Evolutionary conservation across 2,888 invertebrate genomes (phyloP), one percentile per base, ranked within the genome.

Genomic region (Macropis europaea): DNA sequence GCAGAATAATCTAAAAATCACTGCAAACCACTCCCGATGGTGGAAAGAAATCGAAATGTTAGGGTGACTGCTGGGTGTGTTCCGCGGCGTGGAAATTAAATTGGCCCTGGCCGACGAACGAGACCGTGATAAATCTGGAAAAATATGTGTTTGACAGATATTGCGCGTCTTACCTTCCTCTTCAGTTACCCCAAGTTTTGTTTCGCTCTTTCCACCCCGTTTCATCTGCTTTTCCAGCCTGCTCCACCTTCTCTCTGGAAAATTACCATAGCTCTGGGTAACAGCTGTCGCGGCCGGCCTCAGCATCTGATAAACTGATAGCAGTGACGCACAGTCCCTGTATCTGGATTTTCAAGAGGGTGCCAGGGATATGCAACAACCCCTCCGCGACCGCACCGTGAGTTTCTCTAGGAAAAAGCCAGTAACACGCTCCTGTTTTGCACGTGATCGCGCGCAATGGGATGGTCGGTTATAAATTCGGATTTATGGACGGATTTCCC

Each of bases 131-230:
- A 87, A 87, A 88, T 87, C 85, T 84, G 83, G 84, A 86, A 86
- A 88, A 87, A 88, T 87, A 85, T 87, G 88, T 83, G 86, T 88
- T 88, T 87, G 88, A 87, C 88, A 88, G 86, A 88, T 88, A 88
- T 88, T 87, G 86, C 81, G 73, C 80, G 81, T 77, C 80, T 75
- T 76, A 77, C 73, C 79, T 60, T 61, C 36, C 45, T 42, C 32
- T 13, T 24, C 53, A 15, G 43, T 45, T 22, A 17, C 15, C 30
- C 56, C 22, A 15, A 4, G 7, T 32, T 26, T 15, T 66, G 40
- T 52, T 43, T 36, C 13, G 42, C 30, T 32, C 56, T 47, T 6
- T 15, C 7, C 32, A 26, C 28, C 52, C 38, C 48, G 36, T 13
- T 30, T 32, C 36, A 36, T 32, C 52, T 52, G 47, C 45, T 40